Conservation (phyloP, 2,113 vertebrate genomes). For the Sturnus vulgaris region DNA sequence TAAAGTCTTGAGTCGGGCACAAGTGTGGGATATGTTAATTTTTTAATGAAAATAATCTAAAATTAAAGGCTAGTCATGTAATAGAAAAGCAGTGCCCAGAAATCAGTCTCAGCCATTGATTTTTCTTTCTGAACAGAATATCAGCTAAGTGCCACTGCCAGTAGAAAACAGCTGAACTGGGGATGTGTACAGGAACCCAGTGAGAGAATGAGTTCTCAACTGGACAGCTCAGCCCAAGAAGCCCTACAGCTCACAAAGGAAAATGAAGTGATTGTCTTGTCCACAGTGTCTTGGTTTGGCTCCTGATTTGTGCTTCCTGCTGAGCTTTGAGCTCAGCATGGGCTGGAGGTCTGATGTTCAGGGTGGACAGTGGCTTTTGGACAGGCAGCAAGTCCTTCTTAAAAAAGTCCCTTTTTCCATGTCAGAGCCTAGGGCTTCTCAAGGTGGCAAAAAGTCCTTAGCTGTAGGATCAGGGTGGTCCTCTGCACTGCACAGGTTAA, state of each 20-base stretch:
- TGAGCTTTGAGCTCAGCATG: background rate
- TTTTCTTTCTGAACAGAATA: background rate
- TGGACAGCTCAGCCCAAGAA: background rate
- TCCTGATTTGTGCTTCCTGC: background rate
- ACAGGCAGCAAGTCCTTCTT: background rate
- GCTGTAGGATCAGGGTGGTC: no score
- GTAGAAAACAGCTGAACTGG: background rate
- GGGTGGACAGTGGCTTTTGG: background rate
- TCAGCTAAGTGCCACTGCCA: background rate
- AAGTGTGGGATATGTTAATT: background rate
- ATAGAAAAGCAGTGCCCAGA: background rate
- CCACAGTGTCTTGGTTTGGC: background rate
- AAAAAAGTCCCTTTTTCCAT: background rate
- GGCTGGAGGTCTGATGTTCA: background rate
- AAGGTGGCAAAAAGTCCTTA: background rate
- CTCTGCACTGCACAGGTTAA: background rate
- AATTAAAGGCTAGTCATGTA: background rate
- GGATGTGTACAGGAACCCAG: background rate
- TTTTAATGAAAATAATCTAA: background rate
- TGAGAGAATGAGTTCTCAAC: background rate
- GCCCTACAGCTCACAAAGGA: background rate
- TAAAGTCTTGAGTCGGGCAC: background rate
- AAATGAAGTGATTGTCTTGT: background rate
- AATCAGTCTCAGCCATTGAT: background rate
- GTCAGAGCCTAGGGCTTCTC: background rate